These are phyloP conservation scores for Amblyornis subalaris DNA, from an alignment of 2,113 vertebrate species.

Conservation along the genomic window DNA sequence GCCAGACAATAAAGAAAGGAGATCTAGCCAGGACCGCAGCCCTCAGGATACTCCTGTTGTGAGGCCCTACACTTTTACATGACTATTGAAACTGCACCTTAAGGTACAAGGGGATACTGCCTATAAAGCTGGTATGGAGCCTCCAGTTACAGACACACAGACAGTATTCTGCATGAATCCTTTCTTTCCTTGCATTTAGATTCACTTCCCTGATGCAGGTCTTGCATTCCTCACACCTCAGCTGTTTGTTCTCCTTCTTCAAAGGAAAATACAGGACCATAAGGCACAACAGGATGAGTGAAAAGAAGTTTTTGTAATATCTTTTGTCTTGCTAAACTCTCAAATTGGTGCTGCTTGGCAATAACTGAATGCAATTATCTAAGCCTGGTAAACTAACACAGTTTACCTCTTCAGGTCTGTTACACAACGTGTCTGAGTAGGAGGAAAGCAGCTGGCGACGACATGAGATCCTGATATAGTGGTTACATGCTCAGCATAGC, in stretches of 20 bases:
- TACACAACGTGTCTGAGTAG: background rate
- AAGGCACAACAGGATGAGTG: background rate
- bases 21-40: background rate
- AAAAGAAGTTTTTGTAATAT: background rate
- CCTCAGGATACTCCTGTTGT: background rate
- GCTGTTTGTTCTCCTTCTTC: background rate
- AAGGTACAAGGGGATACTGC: background rate
- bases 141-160: background rate
- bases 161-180: background rate
- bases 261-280: background rate
- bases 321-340: background rate
- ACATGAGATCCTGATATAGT: background rate
- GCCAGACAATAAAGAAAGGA: background rate
- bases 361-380: background rate
- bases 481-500: background rate
- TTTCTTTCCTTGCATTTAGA: background rate
- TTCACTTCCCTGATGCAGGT: background rate
- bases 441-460: background rate
- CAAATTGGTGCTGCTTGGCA: background rate
- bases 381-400: background rate
- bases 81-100: background rate
- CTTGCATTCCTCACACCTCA: background rate
- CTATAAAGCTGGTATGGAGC: background rate
- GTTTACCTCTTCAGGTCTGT: slow-evolving; percentile 4
- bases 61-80: rapidly evolving